Evolutionary conservation across 1,140 invertebrate species (phyloP), one percentile per base, ranked within the genome.

Genomic region (Doryteuthis pealeii): DNA sequence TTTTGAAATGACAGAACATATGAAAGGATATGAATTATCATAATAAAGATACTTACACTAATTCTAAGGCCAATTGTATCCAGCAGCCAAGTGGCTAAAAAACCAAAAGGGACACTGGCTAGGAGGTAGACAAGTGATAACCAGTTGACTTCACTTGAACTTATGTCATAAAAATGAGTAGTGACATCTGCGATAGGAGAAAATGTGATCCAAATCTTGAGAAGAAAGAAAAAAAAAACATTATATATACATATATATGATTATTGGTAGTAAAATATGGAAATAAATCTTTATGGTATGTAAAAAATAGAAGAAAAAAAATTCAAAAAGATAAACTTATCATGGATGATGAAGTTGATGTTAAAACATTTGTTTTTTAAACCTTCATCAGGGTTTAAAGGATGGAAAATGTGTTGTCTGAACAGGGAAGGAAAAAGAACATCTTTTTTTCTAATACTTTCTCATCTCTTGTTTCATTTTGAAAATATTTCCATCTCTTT

Each of bases 141-240:
- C 74, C 87, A 87, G 76, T 88, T 88, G 22, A 89, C 81, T 35
- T 85, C 77, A 45, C 84, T 85, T 22, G 81, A 76, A 43, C 76
- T 77, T 31, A 87, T 85, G 22, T 81, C 76, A 76, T 86, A 90
- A 70, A 84, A 90, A 45, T 76, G 76, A 12, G 85, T 79, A 6
- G 88, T 86, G 49, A 86, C 79, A 75, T 88, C 86, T 31, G 89
- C 87, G n/a, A 90, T 88, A 0, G 89, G 86, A 30, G 89, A 88
- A 79, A 87, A 90, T 14, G 86, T 86, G 30, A 90, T 89, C 89
- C 89, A 90, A 74, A 88, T 87, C 87, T 89, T 78, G 70, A 85
- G 81, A 43, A 75, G 54, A 74, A 72, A 70, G 69, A 74, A 22
- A 15, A 30, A 22, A 15, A 32, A 68, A 43, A 22, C 32, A 65